Evolutionary conservation across 2,888 invertebrate genomes (phyloP), one percentile per base, ranked within the genome.

Genomic region (Rotaria magnacalcarata): DNA sequence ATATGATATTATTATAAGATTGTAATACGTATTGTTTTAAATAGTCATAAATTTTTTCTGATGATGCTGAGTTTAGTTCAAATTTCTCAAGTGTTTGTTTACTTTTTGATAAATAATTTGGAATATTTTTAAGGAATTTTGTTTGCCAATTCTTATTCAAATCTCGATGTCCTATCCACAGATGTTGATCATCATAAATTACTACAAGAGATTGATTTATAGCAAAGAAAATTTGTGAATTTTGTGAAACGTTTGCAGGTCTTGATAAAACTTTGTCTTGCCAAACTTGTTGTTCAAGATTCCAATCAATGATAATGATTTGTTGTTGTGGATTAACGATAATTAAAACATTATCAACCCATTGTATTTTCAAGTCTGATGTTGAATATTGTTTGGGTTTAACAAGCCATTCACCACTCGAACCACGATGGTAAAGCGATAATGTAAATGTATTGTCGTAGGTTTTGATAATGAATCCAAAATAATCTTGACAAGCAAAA

Each of bases 401-500:
- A 60, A 60, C n/a, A 24, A 60, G 24, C 60, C 24, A 60, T 60
- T 6, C 24, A 10, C 24, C 21, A 60, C 24, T 5, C n/a, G 24
- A 60, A 24, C 4, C 5, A 16, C 60, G 60, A 10, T 60, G 60
- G 24, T 60, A 60, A n/a, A 60, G 11, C 24, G n/a, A 24, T 60
- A 60, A 60, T 60, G 60, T n/a, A 60, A 60, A 60, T 27, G 60
- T 60, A 60, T 60, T 60, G 6, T 60, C 27, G 10, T 60, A 5
- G 3, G 0, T 60, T 60, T 60, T 60, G 5, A 60, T 10, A 60
- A 60, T 60, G n/a, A 60, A 60, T 60, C 60, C 60, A 24, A 60
- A 60, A 60, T 60, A 60, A 60, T 60, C 60, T 60, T 60, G 60
- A 60, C 27, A n/a, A 60, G 60, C 60, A 60, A 60, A 24, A 60